A percentile compares a stretch with the other conserved stretches of the same genome.
Conservation (phyloP, 2,113 vertebrate genomes). For the Corythornis madagascariensis region DNA sequence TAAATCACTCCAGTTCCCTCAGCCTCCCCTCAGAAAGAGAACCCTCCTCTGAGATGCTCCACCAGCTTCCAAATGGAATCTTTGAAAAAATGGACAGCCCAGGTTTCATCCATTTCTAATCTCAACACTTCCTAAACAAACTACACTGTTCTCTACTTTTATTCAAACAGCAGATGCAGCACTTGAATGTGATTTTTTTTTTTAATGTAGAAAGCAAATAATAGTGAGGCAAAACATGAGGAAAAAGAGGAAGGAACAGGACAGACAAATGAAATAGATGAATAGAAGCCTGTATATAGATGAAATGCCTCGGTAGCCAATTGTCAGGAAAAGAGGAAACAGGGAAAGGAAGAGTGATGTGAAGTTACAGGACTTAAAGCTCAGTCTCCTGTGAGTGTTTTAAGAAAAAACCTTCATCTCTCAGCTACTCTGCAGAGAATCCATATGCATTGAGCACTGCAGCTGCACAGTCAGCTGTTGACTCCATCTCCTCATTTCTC, state of each 20-base stretch:
- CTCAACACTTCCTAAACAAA: not conserved
- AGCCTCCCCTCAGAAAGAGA: not conserved
- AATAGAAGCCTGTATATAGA: not conserved
- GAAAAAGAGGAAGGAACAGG: not conserved
- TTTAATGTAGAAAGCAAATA: not conserved
- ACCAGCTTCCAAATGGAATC: not conserved
- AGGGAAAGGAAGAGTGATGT: not conserved
- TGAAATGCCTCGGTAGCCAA: not conserved
- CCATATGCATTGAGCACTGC: not conserved
- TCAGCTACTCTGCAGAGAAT: not conserved
- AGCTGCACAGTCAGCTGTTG: not conserved
- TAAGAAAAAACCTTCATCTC: not conserved
- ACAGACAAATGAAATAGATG: not conserved
- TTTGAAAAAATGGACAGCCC: not conserved
- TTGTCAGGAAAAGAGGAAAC: not conserved
- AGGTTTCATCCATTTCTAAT: not conserved
- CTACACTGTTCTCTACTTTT: not conserved
- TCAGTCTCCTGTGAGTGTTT: not conserved
- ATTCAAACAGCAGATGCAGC: not conserved
- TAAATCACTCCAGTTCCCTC: not conserved
- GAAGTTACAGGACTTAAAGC: not conserved
- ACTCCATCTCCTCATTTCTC: not conserved
- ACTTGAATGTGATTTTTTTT: not conserved
- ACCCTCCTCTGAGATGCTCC: not conserved
- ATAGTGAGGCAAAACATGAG: not conserved